These are phyloP conservation scores for Desmodus rotundus DNA, from an alignment of 2,113 vertebrate genomes.

Conservation along the genomic window DNA sequence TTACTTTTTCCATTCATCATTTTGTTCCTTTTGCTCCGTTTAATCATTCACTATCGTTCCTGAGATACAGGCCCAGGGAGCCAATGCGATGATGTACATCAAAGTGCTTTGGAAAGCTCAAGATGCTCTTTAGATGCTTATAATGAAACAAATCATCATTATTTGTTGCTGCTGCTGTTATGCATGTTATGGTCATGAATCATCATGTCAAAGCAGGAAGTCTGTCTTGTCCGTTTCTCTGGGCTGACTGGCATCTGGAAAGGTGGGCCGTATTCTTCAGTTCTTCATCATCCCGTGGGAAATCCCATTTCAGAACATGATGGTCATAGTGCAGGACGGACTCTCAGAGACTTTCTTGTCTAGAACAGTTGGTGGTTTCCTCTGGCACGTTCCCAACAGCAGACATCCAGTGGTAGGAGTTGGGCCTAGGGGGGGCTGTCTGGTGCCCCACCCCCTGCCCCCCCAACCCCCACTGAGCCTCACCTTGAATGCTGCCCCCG, in stretches of 20 bases:
- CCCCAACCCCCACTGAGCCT: too few relatives aligned
- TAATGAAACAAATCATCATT: slow-evolving; percentile 9
- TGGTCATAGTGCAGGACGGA: neutral
- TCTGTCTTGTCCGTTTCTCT: neutral
- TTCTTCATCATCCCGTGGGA: neutral
- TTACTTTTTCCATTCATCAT: slow-evolving; percentile 11
- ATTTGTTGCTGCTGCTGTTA: neutral
- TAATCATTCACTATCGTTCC: slow-evolving; percentile 42
- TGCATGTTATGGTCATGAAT: neutral
- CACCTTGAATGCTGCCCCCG: neutral
- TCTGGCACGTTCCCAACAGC: neutral
- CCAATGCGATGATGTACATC: neutral
- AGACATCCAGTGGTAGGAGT: too few relatives aligned
- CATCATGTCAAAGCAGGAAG: neutral
- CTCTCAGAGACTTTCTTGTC: neutral
- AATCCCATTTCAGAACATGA: neutral
- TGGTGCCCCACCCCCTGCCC: too few relatives aligned
- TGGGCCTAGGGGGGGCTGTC: neutral
- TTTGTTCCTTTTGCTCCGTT: slow-evolving; percentile 30
- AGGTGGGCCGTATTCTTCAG: neutral
- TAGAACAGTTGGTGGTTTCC: neutral
- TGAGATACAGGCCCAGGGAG: neutral
- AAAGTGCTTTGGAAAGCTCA: slow-evolving; percentile 33
- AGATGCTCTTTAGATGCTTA: slow-evolving; percentile 34
- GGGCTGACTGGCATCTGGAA: neutral